Conservation (phyloP, 2,113 vertebrate species). For the Oostethus manadensis region DNA sequence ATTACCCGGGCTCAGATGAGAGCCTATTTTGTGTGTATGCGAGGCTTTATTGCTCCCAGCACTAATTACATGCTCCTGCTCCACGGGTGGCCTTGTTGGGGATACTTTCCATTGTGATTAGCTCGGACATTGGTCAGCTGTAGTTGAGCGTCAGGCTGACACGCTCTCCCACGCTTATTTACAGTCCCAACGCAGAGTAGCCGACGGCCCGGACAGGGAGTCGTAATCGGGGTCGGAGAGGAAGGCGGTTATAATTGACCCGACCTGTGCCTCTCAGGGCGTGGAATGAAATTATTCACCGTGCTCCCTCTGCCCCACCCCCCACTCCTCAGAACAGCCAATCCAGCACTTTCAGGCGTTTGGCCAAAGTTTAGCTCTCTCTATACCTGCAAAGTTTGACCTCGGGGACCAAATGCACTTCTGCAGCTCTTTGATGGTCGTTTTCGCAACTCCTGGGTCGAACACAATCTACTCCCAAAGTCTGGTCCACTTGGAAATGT, state of each 20-base stretch:
- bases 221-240: constrained; percentile 35
- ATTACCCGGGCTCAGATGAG: constrained; percentile 3
- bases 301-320: constrained; percentile 27
- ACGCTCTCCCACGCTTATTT: constrained; percentile 37
- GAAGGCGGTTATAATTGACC: constrained; percentile 35
- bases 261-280: constrained; percentile 23
- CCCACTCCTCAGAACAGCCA: constrained; percentile 37
- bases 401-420: constrained; percentile 46
- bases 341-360: constrained; percentile 52
- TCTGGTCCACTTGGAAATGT: no score
- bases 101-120: constrained; percentile 34
- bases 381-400: constrained; percentile 24
- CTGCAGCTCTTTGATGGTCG: constrained; percentile 44
- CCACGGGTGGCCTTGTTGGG: constrained; percentile 32
- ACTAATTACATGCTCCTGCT: constrained; percentile 46
- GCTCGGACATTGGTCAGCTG: constrained; percentile 23
- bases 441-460: no score
- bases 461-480: no score
- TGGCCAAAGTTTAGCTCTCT: constrained; percentile 32
- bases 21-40: constrained; percentile 15
- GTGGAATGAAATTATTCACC: constrained; percentile 24
- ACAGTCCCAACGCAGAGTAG: constrained; percentile 39
- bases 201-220: constrained; percentile 30
- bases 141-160: constrained; percentile 24
- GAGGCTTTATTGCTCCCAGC: constrained; percentile 43